phyloP scores from a whole-genome alignment of 2,797 vertebrate genomes.

The Agapornis canus region DNA sequence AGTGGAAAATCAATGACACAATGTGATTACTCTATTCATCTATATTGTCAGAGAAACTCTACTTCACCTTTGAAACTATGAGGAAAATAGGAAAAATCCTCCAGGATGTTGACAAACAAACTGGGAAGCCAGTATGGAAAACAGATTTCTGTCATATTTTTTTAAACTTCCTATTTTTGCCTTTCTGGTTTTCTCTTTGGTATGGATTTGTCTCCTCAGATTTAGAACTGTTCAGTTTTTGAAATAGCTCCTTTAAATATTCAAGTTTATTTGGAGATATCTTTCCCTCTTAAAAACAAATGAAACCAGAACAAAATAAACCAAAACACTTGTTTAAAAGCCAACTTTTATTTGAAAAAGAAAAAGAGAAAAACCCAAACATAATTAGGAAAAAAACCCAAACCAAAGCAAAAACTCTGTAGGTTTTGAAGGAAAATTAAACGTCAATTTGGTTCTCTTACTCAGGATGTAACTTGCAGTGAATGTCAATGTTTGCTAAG shows the following conservation, averaged over 20 bases:
- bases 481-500: neutral
- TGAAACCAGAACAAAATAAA: neutral
- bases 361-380: neutral
- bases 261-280: neutral
- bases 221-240: neutral
- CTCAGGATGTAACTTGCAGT: accelerated
- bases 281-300: neutral
- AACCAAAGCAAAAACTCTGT: accelerated
- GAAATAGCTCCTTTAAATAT: neutral
- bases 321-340: accelerated
- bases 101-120: neutral
- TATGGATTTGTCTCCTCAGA: neutral
- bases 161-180: accelerated
- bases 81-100: neutral
- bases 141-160: neutral
- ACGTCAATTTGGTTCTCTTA: accelerated
- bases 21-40: neutral
- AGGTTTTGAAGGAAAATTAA: neutral
- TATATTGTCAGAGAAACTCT: neutral
- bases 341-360: neutral
- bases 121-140: neutral
- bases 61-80: neutral
- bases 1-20: neutral
- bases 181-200: accelerated
- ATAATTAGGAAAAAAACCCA: too few relatives aligned